These are phyloP conservation scores for Takifugu rubripes DNA, from an alignment of 2,797 vertebrate genomes.

Conservation along the genomic window DNA sequence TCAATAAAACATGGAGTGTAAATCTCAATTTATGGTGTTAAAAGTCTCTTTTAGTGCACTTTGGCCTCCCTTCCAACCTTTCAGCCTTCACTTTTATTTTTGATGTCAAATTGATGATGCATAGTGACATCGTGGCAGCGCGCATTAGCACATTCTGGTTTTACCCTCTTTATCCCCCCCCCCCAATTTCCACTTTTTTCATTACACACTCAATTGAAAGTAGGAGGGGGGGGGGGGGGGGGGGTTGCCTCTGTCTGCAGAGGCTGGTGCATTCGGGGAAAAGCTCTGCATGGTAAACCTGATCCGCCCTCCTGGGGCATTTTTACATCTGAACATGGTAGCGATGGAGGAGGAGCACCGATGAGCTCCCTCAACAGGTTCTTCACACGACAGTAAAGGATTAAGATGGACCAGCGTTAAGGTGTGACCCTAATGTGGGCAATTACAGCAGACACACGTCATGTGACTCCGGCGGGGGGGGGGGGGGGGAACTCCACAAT, in stretches of 20 bases:
- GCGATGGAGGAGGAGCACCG: conserved; percentile 15
- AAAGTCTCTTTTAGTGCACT: background rate
- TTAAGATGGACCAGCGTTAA: too few species aligned
- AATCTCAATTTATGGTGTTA: background rate
- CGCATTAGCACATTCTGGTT: conserved; percentile 62
- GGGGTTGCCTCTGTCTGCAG: conserved; percentile 48
- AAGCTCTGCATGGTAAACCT: conserved; percentile 71
- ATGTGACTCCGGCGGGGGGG: too few species aligned
- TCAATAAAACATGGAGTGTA: background rate
- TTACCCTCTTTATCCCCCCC: conserved; percentile 62
- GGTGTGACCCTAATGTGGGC: too few species aligned
- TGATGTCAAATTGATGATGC: conserved; percentile 42
- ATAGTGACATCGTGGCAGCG: conserved; percentile 37
- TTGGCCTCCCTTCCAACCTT: conserved; percentile 29
- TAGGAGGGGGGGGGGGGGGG: conserved; percentile 56
- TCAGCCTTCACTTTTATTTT: conserved; percentile 42
- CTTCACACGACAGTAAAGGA: conserved; percentile 5
- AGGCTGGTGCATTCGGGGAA: conserved; percentile 80
- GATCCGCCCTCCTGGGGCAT: conserved; percentile 53
- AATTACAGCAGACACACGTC: too few species aligned
- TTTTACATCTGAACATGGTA: conserved; percentile 57
- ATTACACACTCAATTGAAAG: conserved; percentile 76
- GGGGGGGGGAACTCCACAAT: too few species aligned
- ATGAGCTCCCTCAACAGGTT: background rate
- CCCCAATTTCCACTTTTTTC: conserved; percentile 75